These are phyloP conservation scores for Saccopteryx bilineata DNA, from an alignment of 2,113 vertebrate genomes.

Conservation along the genomic window DNA sequence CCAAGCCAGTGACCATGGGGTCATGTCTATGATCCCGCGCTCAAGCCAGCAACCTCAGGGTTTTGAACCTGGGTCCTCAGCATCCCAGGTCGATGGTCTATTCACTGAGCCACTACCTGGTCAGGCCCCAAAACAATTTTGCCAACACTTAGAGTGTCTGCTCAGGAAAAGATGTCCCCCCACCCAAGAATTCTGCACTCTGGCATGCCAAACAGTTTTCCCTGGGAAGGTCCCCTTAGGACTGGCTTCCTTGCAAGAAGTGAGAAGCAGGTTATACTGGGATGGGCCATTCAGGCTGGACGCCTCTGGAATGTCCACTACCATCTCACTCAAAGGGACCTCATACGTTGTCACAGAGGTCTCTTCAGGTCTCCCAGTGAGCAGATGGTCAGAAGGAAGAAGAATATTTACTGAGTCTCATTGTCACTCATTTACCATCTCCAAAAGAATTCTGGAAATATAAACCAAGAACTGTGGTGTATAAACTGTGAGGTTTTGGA, in stretches of 20 bases:
- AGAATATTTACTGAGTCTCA: not conserved
- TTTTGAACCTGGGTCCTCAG: too few relatives aligned
- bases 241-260: constrained; percentile 1
- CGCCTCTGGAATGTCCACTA: not conserved
- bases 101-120: too few relatives aligned
- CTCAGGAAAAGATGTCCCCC: not conserved
- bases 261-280: accelerated
- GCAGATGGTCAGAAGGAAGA: not conserved
- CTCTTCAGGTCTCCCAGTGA: not conserved
- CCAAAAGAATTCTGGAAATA: not conserved
- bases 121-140: not conserved
- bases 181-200: not conserved
- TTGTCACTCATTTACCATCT: not conserved
- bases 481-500: not conserved
- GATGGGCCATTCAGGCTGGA: not conserved
- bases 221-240: not conserved
- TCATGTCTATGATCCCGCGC: too few relatives aligned
- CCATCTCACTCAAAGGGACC: not conserved
- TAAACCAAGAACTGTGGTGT: not conserved
- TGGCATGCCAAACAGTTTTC: not conserved
- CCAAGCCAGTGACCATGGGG: too few relatives aligned
- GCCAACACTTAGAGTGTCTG: not conserved
- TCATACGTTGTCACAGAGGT: not conserved
- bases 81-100: too few relatives aligned
- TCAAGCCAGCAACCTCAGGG: too few relatives aligned